These are phyloP conservation scores for Myodes glareolus DNA, from an alignment of 2,113 vertebrate species.

Conservation along the genomic window DNA sequence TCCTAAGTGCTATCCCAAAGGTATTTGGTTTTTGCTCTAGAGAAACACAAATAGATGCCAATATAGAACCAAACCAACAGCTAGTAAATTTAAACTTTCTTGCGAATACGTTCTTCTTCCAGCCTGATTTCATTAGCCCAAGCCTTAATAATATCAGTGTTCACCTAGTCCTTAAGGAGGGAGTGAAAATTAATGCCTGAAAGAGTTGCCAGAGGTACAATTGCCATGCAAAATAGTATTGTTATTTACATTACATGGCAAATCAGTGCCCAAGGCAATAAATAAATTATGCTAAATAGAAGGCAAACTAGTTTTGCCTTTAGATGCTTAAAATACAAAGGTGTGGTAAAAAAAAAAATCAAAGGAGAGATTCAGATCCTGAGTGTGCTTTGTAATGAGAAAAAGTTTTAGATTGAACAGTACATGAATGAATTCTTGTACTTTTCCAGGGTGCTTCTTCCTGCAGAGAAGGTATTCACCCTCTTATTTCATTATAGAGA, in stretches of 20 bases:
- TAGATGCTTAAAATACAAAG: constrained; percentile 70
- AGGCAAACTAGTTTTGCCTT: constrained; percentile 67
- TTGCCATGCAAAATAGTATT: constrained; percentile 76
- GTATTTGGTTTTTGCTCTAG: neutral
- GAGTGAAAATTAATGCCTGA: constrained; percentile 72
- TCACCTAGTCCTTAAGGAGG: constrained; percentile 75
- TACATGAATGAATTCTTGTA: constrained; percentile 30
- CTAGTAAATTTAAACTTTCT: constrained; percentile 60
- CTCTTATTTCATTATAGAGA: constrained; percentile 27
- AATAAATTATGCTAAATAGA: constrained; percentile 77
- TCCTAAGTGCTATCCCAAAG: neutral
- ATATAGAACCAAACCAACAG: constrained; percentile 28
- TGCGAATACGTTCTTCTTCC: constrained; percentile 57
- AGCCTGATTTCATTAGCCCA: constrained; percentile 60
- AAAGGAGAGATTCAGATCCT: constrained; percentile 58
- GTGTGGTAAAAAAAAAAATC: constrained; percentile 10
- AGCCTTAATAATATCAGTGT: constrained; percentile 63
- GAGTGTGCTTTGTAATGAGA: constrained; percentile 13
- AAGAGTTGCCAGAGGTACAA: constrained; percentile 69
- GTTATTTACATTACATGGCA: constrained; percentile 76
- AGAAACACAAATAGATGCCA: constrained; percentile 31
- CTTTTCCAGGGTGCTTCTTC: constrained; percentile 8
- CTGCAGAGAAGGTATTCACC: neutral
- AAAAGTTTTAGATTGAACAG: constrained; percentile 40
- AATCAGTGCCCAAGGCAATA: constrained; percentile 65